Evolutionary conservation across 1,140 invertebrate genomes (phyloP).

Genomic region (Cyclargus thomasi): DNA sequence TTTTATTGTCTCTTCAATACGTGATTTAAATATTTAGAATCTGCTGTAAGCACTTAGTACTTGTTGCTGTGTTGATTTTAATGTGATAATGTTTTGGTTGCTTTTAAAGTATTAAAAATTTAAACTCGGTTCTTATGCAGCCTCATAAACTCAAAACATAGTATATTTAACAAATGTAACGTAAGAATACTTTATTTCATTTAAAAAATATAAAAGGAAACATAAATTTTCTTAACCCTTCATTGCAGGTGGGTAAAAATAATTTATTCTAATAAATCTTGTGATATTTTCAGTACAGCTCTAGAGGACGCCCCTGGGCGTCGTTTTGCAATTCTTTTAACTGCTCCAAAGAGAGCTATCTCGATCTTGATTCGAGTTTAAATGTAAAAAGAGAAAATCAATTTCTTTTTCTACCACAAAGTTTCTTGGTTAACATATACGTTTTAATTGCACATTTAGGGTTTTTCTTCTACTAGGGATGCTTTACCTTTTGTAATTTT

Average conservation of each 20-base stretch:
- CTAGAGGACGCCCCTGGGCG: constrained; percentile 53
- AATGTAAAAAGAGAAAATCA: constrained; percentile 36
- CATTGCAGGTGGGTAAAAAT: constrained; percentile 61
- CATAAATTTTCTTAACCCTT: constrained; percentile 48
- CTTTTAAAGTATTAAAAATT: too few species aligned
- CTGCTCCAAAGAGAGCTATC: constrained; percentile 54
- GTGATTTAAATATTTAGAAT: constrained; percentile 1
- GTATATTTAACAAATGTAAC: background rate
- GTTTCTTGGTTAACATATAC: background rate
- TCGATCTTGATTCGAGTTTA: constrained; percentile 32
- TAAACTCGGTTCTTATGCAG: too few species aligned
- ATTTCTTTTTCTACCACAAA: background rate
- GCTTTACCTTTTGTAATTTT: too few species aligned
- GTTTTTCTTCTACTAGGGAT: too few species aligned
- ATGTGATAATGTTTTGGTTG: background rate
- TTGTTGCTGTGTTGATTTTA: background rate
- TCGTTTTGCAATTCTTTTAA: constrained; percentile 65
- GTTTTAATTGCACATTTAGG: background rate
- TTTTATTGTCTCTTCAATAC: constrained; percentile 22
- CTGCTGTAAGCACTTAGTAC: background rate
- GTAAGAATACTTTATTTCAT: background rate
- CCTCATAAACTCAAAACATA: background rate
- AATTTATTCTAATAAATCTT: constrained; percentile 73
- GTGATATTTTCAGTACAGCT: constrained; percentile 50
- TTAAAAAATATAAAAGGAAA: constrained; percentile 16